Evolutionary conservation across 1,140 invertebrate genomes (phyloP).

Genomic region (Drosophila nikananu): DNA sequence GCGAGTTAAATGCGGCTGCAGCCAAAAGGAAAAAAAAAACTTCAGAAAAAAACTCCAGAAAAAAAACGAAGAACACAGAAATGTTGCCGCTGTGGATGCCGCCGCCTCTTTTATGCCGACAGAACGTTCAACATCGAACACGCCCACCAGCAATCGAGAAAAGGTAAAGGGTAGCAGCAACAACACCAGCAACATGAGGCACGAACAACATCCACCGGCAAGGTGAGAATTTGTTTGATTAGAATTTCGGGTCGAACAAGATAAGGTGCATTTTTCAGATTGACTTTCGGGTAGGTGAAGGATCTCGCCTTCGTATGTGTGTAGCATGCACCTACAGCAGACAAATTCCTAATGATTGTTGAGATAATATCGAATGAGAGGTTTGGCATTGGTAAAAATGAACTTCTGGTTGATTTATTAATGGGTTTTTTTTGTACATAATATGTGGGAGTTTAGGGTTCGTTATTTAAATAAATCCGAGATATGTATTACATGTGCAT

Average conservation of each 20-base stretch:
- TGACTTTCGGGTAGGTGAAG: constrained; percentile 31
- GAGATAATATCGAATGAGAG: constrained; percentile 23
- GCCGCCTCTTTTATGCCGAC: constrained; percentile 66
- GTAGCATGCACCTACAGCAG: constrained; percentile 30
- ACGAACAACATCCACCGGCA: constrained; percentile 18
- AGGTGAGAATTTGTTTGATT: constrained; percentile 85
- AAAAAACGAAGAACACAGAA: constrained; percentile 69
- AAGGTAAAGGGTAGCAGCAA: constrained; percentile 58
- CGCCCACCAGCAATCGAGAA: constrained; percentile 57
- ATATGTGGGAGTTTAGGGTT: not conserved
- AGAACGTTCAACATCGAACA: constrained; percentile 80
- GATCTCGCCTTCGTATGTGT: constrained; percentile 1
- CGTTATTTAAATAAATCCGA: not conserved
- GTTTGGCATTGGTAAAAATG: constrained; percentile 45
- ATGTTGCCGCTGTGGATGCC: constrained; percentile 59
- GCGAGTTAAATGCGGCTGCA: constrained; percentile 71
- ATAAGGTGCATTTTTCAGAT: constrained; percentile 34
- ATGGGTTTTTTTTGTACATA: not conserved
- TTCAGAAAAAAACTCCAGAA: no score
- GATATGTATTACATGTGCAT: no score
- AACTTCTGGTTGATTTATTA: constrained; percentile 17
- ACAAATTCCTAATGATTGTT: constrained; percentile 34
- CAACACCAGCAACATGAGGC: constrained; percentile 8
- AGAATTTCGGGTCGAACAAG: constrained; percentile 60
- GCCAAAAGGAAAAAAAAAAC: constrained; percentile 24